Base-by-base conservation (phyloP, 2,797 vertebrate genomes). In the Gymnocypris eckloni region DNA sequence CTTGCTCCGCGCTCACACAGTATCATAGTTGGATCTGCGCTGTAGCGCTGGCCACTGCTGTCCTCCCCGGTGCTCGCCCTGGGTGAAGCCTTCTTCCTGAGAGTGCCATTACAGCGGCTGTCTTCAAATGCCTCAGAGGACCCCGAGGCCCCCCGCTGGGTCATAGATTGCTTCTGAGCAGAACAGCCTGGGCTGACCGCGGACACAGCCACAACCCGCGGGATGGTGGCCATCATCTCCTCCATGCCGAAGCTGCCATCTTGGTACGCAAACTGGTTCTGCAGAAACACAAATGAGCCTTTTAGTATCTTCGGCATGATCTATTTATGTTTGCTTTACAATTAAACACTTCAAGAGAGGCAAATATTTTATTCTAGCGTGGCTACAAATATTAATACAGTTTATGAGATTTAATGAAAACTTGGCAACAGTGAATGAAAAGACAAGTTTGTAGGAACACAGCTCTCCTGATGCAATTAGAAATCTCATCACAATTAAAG, bases 21-120 rank as follows among this genome's bases (percentile, higher is more conserved):
- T 81, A 97, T 96, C 75, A 95, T 93, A 0, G 97, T 99, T 85
- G 98, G 98, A 88, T 99, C 98, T 0, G 98, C 97, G 0, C 98
- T 99, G 94, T 99, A 99, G 28, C 98, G 96, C 94, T 99, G 98
- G 48, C 96, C 95, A 88, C 94, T 95, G 86, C 94, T 96, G 80
- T 99, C 98, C 25, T 99, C 98, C 41, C 86, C 82, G 0, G 87
- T 79, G 79, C 89, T 87, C 9, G 93, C 90, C 48, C 96, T 95
- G 2, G 95, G 93, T 16, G 95, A 92, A 80, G 87, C 95, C 87
- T 97, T 96, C 85, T 98, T 99, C 89, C 97, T 95, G 71, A 98
- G 93, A 0, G 98, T 98, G 56, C 98, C 98, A 0, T 99, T 99
- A 83, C 98, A 99, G 87, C 98, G 98, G 0, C 94, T 89, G 79